These are phyloP conservation scores for Pedetes capensis DNA, from an alignment of 2,113 vertebrate species.

Conservation along the genomic window DNA sequence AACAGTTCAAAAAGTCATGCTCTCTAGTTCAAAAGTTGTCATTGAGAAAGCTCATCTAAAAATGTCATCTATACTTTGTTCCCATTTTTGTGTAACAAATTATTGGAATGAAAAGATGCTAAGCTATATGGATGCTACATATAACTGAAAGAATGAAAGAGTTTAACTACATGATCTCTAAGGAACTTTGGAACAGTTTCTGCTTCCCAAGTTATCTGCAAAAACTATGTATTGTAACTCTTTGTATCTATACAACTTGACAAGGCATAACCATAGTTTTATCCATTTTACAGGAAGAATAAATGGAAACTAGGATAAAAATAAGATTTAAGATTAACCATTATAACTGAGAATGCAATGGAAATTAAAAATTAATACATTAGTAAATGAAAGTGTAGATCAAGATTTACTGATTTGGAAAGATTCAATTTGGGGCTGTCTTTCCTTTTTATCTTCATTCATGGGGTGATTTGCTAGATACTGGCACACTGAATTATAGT, in stretches of 20 bases:
- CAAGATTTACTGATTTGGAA: conserved; percentile 52
- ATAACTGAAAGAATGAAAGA: background rate
- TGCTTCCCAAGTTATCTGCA: background rate
- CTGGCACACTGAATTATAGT: background rate
- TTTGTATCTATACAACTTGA: background rate
- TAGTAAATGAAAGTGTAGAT: conserved; percentile 3
- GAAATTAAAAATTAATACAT: conserved; percentile 43
- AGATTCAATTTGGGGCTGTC: conserved; percentile 17
- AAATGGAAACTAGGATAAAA: background rate
- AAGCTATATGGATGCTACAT: background rate
- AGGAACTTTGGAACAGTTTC: background rate
- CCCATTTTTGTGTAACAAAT: background rate
- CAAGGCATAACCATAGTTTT: background rate
- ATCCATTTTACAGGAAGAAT: background rate
- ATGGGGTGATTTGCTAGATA: conserved; percentile 5
- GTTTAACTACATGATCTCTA: background rate
- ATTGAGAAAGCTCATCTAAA: background rate
- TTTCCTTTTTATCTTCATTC: conserved; percentile 56
- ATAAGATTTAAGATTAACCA: background rate
- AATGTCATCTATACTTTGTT: background rate
- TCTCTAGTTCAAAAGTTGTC: background rate
- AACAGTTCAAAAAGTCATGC: background rate
- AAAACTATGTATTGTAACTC: background rate
- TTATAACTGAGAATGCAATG: background rate
- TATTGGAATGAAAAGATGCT: background rate